Evolutionary conservation across 2,888 invertebrate species (phyloP).

Genomic region (Azorinus chamasolen): DNA sequence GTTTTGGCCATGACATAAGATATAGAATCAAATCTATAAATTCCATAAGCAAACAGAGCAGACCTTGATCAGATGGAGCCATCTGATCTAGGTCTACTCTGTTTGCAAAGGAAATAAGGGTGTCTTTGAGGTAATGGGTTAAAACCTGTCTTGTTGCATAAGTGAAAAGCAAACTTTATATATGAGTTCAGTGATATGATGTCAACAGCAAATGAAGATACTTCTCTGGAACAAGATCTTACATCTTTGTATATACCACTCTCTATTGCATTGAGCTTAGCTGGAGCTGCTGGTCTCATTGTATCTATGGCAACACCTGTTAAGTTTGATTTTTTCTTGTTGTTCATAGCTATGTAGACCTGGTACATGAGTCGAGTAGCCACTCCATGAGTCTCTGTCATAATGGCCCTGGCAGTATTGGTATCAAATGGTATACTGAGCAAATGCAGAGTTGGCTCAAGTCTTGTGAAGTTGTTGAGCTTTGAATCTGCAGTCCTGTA

Average conservation of each 20-base stretch:
- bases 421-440: constrained; percentile 86
- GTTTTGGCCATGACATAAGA: too few relatives aligned
- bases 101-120: too few relatives aligned
- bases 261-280: constrained; percentile 84
- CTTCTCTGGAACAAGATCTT: too few relatives aligned
- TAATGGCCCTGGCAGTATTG: constrained; percentile 85
- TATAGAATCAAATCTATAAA: too few relatives aligned
- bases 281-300: constrained; percentile 85
- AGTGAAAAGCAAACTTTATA: too few relatives aligned
- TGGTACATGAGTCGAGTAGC: constrained; percentile 86
- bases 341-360: constrained; percentile 85
- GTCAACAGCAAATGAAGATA: too few relatives aligned
- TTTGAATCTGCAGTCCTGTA: constrained; percentile 85
- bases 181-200: too few relatives aligned
- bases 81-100: too few relatives aligned
- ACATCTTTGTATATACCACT: constrained; percentile 85
- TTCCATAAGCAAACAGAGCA: too few relatives aligned
- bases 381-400: constrained; percentile 85
- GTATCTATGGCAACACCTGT: constrained; percentile 86
- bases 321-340: constrained; percentile 85
- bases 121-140: too few relatives aligned
- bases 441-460: constrained; percentile 85
- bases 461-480: constrained; percentile 86
- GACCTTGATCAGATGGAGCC: too few relatives aligned
- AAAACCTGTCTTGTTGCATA: too few relatives aligned